These are phyloP conservation scores for Proisotoma minuta DNA, from an alignment of 2,888 invertebrate species.

Conservation along the genomic window DNA sequence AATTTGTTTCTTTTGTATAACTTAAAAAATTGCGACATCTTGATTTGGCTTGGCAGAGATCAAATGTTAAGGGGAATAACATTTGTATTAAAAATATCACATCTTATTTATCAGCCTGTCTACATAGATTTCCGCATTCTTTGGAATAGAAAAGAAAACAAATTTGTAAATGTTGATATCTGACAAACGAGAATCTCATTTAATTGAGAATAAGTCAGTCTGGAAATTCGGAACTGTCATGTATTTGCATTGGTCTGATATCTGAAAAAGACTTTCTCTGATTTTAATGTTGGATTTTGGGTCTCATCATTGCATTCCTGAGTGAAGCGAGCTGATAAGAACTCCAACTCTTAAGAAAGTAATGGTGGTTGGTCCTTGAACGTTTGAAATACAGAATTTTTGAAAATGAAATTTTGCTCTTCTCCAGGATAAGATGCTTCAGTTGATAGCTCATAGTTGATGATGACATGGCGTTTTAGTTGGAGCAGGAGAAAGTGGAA, in stretches of 20 bases:
- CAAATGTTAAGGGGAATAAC: too few species aligned
- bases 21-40: too few species aligned
- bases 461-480: constrained; percentile 3
- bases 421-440: neutral
- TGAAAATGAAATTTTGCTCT: neutral
- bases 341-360: too few species aligned
- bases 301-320: too few species aligned
- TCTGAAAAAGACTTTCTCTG: neutral
- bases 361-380: too few species aligned
- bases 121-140: too few species aligned
- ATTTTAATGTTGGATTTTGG: neutral
- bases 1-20: too few species aligned
- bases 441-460: neutral
- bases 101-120: too few species aligned
- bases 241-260: neutral
- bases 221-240: neutral
- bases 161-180: neutral
- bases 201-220: neutral
- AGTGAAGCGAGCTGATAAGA: neutral
- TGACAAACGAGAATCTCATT: neutral
- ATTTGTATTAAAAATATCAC: too few species aligned
- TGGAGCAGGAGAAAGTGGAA: neutral
- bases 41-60: too few species aligned
- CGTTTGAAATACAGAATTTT: constrained; percentile 4
- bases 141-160: neutral